Evolutionary conservation across 2,113 vertebrate species (phyloP).

Genomic region (pig (Sus scrofa)): DNA sequence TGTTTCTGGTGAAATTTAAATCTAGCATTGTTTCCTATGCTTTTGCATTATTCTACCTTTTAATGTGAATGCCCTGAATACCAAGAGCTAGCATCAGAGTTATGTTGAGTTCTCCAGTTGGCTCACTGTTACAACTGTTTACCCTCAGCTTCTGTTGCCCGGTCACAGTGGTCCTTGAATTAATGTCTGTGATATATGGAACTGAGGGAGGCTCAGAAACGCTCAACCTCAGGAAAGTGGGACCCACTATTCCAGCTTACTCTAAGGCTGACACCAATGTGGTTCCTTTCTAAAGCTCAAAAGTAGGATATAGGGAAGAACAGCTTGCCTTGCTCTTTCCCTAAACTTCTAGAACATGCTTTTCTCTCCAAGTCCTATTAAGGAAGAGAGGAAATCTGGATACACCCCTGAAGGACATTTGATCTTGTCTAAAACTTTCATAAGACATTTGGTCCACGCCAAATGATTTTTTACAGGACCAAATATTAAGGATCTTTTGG

Average conservation of each 20-base stretch:
- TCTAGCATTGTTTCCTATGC: background rate
- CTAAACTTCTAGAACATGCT: background rate
- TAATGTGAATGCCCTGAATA: background rate
- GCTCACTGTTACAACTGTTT: background rate
- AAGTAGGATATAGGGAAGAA: background rate
- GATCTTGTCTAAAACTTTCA: background rate
- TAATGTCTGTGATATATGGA: background rate
- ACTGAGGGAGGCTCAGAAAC: background rate
- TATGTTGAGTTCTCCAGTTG: background rate
- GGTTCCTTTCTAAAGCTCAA: background rate
- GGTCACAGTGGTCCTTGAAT: background rate
- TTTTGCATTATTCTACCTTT: slow-evolving; percentile 37
- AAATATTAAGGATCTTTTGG: background rate
- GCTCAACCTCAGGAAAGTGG: background rate
- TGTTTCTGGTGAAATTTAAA: slow-evolving; percentile 51
- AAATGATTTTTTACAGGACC: background rate
- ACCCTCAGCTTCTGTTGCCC: background rate
- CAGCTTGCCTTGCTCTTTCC: background rate
- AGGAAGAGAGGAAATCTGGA: background rate
- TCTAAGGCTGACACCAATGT: background rate
- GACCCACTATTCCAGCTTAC: background rate
- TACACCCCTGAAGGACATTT: background rate
- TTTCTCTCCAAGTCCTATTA: background rate
- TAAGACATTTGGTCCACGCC: background rate
- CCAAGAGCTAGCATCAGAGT: background rate